Evolutionary conservation across 2,888 invertebrate species (phyloP), one percentile per base, ranked within the genome.

Genomic region (Mythimna loreyi): DNA sequence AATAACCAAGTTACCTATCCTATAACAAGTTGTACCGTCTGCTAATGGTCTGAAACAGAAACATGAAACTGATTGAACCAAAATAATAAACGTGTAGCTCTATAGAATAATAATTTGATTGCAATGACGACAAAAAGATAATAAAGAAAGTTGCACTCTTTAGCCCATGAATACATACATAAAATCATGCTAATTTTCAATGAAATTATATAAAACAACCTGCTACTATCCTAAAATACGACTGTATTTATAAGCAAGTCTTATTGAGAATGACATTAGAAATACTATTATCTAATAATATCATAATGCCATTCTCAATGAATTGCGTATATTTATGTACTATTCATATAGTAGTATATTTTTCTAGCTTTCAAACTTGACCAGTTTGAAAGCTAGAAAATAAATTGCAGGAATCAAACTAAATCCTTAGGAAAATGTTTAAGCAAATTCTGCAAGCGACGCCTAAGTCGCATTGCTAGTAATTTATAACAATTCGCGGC

Each of bases 401-500:
- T 62, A 69, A 65, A 77, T 65, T 50, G 62, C 69, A 58, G 49
- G 33, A 63, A 55, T 56, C 53, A 36, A 72, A 68, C 65, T 66
- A 59, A 78, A 72, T 58, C 55, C 66, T 50, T 62, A 40, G 58
- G 72, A 78, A 80, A 82, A 80, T 78, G 73, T 70, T 73, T 76
- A 82, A 77, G 81, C 72, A 84, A 82, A 81, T 81, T 79, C 76
- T 56, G 53, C 57, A 56, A 66, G 64, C 56, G 60, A 66, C 64
- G 71, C 53, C 67, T 66, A 56, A 73, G 77, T 82, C 76, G 33
- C 68, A 76, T 53, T 76, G 49, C 61, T 45, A 67, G 78, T 69
- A 75, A 84, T 84, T 83, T 84, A 81, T 84, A 84, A 84, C 85
- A 84, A 84, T 84, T 74, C 77, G 57, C 49, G 57, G 55, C 59